Base-by-base conservation (phyloP, 2,888 invertebrate species). In the Hydropsyche betteni region DNA sequence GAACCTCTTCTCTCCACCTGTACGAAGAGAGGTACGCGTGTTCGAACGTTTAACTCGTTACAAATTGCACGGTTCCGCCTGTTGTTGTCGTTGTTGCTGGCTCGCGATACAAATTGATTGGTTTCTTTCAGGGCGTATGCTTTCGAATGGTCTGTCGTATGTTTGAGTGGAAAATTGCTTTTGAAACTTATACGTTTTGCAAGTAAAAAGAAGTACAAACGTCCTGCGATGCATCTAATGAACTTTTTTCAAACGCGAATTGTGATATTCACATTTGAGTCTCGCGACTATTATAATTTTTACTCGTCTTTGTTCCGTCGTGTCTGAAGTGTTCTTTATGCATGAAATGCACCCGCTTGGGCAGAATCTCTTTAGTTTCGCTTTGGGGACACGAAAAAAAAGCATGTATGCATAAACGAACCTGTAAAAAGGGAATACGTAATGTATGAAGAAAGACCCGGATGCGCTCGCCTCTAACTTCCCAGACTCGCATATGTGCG, bases 261-360 rank as follows among this genome's bases (percentile, higher is more conserved):
- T 10, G 44, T 10, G 10, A 44, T 44, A 36, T 69, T 69, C 6
- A 16, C 69, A 69, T 69, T 6, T 16, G 38, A 33, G 36, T 36
- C 34, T n/a, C 44, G 50, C 69, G 58, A 69, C 74, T 75, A 74
- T 75, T 77, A 73, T 68, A 55, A 55, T 75, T 69, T 76, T 36
- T 77, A 34, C 75, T 52, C 58, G 72, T 70, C 74, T 77, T 77
- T 77, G 75, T 77, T 70, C 68, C 44, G 44, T 36, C 53, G 44
- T 34, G 36, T n/a, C 33, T 36, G 24, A 36, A 14, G 52, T n/a
- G 44, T 52, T 53, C 70, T 53, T 70, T 70, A 52, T 70, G 53
- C 53, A 70, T 34, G 53, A 70, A 53, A 70, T 70, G 53, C 53
- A 52, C 53, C 51, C 70, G 70, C 34, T 52, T 34, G 52, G 64